These are phyloP conservation scores for Entosphenus tridentatus DNA, from an alignment of 2,113 vertebrate species.

Conservation along the genomic window DNA sequence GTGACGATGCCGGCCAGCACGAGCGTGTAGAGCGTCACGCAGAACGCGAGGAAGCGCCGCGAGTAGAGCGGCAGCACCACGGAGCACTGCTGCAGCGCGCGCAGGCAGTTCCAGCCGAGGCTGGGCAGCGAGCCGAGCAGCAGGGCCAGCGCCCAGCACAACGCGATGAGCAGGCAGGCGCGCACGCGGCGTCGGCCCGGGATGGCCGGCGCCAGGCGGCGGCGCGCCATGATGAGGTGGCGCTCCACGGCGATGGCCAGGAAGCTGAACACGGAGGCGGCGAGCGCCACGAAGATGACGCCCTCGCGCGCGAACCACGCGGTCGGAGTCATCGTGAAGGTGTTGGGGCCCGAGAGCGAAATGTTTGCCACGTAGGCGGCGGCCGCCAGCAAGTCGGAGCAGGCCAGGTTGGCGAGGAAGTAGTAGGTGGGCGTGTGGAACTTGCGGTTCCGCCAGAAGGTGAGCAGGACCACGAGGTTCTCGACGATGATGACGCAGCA, in stretches of 20 bases:
- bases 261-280: constrained; percentile 81
- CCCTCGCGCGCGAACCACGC: constrained; percentile 91
- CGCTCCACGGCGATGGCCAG: constrained; percentile 84
- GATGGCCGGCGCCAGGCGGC: constrained; percentile 52
- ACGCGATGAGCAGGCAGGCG: constrained; percentile 73
- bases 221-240: constrained; percentile 88
- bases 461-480: constrained; percentile 75
- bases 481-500: constrained; percentile 91
- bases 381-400: constrained; percentile 78
- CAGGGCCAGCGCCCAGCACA: constrained; percentile 64
- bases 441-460: constrained; percentile 97
- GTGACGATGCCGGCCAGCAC: constrained; percentile 71
- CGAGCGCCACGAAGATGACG: constrained; percentile 84
- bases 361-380: constrained; percentile 74
- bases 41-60: constrained; percentile 83
- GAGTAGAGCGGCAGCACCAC: constrained; percentile 72
- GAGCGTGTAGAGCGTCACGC: constrained; percentile 71
- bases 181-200: constrained; percentile 66
- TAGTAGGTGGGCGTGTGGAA: constrained; percentile 98
- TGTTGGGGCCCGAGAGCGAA: constrained; percentile 70
- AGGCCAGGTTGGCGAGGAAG: constrained; percentile 91
- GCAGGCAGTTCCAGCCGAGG: constrained; percentile 92
- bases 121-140: constrained; percentile 57
- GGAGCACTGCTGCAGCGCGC: constrained; percentile 37
- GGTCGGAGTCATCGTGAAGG: constrained; percentile 49